phyloP scores from a whole-genome alignment of 2,113 vertebrate species.

The Odobenus rosmarus region DNA sequence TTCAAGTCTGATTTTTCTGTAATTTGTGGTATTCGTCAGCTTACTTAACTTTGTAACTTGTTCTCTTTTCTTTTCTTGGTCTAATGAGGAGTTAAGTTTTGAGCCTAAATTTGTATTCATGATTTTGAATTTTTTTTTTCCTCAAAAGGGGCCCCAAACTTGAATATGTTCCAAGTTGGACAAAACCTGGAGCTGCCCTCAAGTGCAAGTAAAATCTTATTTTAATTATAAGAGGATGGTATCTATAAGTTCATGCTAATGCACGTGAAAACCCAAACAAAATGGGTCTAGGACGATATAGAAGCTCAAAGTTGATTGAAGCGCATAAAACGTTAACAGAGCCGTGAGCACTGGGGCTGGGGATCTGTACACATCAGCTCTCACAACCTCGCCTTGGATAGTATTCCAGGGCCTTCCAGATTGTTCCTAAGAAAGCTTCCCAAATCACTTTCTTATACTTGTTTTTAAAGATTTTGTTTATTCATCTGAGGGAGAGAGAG shows the following conservation, averaged over 20 bases:
- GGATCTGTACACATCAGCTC: not conserved
- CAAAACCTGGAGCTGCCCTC: not conserved
- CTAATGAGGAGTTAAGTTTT: not conserved
- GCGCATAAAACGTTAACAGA: fast-evolving
- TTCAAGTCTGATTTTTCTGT: not conserved
- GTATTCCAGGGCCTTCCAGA: not conserved
- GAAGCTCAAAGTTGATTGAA: not conserved
- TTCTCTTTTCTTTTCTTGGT: not conserved
- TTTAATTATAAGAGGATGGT: not conserved
- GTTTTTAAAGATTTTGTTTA: too few relatives aligned
- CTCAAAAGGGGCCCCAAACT: not conserved
- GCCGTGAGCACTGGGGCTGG: not conserved
- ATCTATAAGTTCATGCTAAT: not conserved
- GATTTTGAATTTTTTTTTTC: not conserved
- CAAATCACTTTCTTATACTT: not conserved
- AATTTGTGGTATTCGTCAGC: not conserved
- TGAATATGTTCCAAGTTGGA: not conserved
- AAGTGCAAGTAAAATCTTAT: not conserved
- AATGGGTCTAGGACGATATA: not conserved
- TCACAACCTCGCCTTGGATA: too few relatives aligned
- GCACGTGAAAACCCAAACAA: not conserved
- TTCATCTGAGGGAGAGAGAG: too few relatives aligned
- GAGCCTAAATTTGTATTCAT: not conserved
- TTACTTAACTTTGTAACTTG: not conserved
- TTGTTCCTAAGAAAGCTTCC: not conserved